phyloP scores from a whole-genome alignment of 2,888 invertebrate species.

The Saturnia japonica region DNA sequence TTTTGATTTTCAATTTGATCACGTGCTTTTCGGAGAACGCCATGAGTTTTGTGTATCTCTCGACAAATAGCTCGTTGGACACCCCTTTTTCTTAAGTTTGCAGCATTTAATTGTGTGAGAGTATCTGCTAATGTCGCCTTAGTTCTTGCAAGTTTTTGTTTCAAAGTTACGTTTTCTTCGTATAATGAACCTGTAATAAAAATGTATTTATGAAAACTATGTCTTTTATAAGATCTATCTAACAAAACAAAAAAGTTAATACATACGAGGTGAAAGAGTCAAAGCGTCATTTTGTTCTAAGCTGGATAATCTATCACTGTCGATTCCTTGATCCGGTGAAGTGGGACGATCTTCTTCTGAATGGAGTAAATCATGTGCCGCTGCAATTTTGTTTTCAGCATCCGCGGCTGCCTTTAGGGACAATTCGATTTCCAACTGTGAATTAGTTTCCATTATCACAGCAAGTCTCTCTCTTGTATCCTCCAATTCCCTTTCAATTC shows the following conservation, averaged over 20 bases:
- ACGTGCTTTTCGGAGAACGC: constrained; percentile 88
- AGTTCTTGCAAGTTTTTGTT: constrained; percentile 86
- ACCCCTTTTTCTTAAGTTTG: constrained; percentile 90
- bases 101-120: constrained; percentile 86
- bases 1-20: constrained; percentile 84
- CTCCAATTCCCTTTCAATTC: constrained; percentile 84
- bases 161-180: constrained; percentile 86
- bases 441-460: constrained; percentile 55
- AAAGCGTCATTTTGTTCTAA: constrained; percentile 81
- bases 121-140: constrained; percentile 90
- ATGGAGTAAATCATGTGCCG: constrained; percentile 50
- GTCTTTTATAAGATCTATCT: background rate
- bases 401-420: constrained; percentile 64
- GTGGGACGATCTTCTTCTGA: constrained; percentile 76
- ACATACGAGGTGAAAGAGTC: constrained; percentile 73
- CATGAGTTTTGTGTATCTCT: constrained; percentile 90
- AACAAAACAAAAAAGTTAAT: constrained; percentile 1
- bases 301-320: constrained; percentile 88
- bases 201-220: constrained; percentile 10
- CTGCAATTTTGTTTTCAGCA: constrained; percentile 55
- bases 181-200: constrained; percentile 65
- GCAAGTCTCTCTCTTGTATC: constrained; percentile 77
- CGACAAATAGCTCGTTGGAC: constrained; percentile 92
- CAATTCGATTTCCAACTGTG: constrained; percentile 72
- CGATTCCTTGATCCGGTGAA: constrained; percentile 95